Evolutionary conservation across 2,888 invertebrate genomes (phyloP).

Genomic region (Nycteola revayana): DNA sequence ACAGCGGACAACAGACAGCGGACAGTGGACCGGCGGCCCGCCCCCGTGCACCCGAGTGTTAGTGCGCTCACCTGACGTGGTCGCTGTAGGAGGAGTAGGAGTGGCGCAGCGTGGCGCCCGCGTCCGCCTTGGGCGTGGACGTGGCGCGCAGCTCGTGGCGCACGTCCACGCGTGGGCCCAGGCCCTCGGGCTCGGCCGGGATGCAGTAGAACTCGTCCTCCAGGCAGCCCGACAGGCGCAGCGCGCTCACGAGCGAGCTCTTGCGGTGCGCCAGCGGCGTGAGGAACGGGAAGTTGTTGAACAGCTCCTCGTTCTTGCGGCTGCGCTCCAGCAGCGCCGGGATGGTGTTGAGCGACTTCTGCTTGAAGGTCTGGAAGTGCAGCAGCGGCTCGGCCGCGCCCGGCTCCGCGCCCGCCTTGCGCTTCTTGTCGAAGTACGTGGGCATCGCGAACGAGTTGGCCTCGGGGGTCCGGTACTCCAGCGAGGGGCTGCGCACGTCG

Average conservation of each 20-base stretch:
- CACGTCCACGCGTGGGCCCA: conserved; percentile 51
- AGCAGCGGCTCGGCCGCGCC: conserved; percentile 61
- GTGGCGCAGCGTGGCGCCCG: conserved; percentile 45
- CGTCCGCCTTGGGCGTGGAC: conserved; percentile 46
- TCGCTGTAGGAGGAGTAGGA: conserved; percentile 46
- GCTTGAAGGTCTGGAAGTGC: conserved; percentile 74
- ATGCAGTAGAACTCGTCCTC: conserved; percentile 77
- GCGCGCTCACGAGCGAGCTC: conserved; percentile 61
- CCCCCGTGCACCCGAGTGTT: conserved; percentile 7
- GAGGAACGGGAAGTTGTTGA: conserved; percentile 81
- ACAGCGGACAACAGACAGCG: too few species aligned
- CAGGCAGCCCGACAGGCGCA: conserved; percentile 62
- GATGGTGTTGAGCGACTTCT: conserved; percentile 74
- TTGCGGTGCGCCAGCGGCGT: conserved; percentile 82
- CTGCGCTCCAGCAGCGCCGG: conserved; percentile 61
- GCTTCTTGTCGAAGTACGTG: conserved; percentile 73
- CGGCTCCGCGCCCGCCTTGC: conserved; percentile 49
- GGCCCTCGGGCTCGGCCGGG: conserved; percentile 56
- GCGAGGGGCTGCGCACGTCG: conserved; percentile 46
- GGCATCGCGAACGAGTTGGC: conserved; percentile 66
- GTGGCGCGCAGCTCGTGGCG: conserved; percentile 52
- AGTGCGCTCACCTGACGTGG: conserved; percentile 57
- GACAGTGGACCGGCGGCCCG: too few species aligned
- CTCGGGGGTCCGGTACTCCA: conserved; percentile 60
- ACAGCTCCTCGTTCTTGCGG: conserved; percentile 66